phyloP scores from a whole-genome alignment of 2,113 vertebrate species.

The Elachura formosa region DNA sequence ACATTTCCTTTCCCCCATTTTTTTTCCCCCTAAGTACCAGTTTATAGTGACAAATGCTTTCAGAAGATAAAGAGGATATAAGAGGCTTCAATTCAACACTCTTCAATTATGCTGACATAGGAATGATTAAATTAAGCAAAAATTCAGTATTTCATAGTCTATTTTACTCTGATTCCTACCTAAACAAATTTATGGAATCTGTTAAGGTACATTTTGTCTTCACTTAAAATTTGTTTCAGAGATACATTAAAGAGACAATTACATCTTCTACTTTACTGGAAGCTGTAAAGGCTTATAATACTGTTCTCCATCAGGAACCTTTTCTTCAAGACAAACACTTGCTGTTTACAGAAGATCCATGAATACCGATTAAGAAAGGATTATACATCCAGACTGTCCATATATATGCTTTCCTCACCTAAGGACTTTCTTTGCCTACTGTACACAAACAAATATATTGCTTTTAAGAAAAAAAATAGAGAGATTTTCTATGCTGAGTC shows the following conservation, averaged over 20 bases:
- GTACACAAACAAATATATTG: background rate
- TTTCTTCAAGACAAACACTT: background rate
- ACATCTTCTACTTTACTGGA: background rate
- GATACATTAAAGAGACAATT: conserved; percentile 5
- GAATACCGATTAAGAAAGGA: background rate
- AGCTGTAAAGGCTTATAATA: background rate
- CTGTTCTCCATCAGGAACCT: background rate
- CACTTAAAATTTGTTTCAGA: conserved; percentile 10
- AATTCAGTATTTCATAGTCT: conserved; percentile 25
- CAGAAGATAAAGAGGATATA: background rate
- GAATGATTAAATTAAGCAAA: conserved; percentile 18
- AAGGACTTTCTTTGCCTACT: background rate
- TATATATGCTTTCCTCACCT: background rate
- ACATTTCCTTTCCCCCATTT: background rate
- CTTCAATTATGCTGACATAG: background rate
- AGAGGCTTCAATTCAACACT: background rate
- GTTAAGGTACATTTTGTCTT: background rate
- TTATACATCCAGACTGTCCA: background rate
- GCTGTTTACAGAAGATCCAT: background rate
- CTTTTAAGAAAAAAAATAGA: background rate
- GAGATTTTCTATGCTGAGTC: background rate
- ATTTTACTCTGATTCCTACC: background rate
- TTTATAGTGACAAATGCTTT: background rate
- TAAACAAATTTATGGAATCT: conserved; percentile 21
- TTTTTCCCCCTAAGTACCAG: background rate